Conservation (phyloP, 2,797 vertebrate species). For the Acanthopagrus latus region DNA sequence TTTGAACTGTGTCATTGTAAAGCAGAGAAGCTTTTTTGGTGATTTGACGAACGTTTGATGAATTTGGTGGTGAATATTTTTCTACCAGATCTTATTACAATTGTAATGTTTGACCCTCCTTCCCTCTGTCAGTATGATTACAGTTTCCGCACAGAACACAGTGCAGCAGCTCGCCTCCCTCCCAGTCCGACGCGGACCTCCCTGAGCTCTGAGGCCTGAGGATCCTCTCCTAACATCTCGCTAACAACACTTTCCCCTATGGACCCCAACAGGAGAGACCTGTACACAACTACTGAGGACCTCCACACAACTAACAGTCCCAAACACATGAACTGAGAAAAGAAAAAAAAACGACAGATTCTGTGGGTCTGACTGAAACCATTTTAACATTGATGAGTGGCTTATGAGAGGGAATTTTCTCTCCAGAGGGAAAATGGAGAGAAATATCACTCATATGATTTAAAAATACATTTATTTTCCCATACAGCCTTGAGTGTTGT, state of each 20-base stretch:
- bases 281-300: constrained; percentile 70
- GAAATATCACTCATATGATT: neutral
- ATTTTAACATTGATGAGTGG: constrained; percentile 13
- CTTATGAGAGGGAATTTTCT: neutral
- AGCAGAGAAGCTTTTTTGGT: neutral
- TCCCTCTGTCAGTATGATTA: constrained; percentile 91
- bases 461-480: constrained; percentile 14
- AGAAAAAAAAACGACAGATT: neutral
- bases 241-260: neutral
- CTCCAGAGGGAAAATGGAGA: neutral
- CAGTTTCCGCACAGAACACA: constrained; percentile 98
- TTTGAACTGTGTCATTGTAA: neutral
- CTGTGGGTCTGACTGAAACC: constrained; percentile 11
- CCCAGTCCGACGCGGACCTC: constrained; percentile 94
- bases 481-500: neutral
- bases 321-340: neutral
- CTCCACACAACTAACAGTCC: constrained; percentile 14
- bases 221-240: neutral
- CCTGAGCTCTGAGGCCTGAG: constrained; percentile 88
- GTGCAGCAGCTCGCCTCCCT: constrained; percentile 93
- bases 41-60: neutral
- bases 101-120: neutral
- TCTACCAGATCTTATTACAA: neutral
- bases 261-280: constrained; percentile 35
- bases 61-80: neutral